Percentiles rank a stretch among this genome's conserved stretches.
Evolutionary conservation across 2,113 vertebrate genomes (phyloP).

Genomic region (Lagopus leucura): DNA sequence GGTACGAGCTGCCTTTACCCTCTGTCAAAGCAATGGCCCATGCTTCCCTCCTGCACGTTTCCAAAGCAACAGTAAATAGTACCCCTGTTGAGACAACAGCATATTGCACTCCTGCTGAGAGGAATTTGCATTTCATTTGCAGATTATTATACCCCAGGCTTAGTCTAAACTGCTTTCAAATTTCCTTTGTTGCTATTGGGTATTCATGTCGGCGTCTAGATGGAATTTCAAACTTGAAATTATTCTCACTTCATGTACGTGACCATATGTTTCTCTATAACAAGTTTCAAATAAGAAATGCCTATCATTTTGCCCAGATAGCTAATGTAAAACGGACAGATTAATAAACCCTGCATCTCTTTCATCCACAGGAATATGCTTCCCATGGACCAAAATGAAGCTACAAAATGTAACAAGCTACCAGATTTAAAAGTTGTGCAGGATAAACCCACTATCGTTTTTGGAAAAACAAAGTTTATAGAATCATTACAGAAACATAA

Average conservation of each 20-base stretch:
- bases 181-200: background rate
- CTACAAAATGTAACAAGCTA: background rate
- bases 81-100: slow-evolving; percentile 14
- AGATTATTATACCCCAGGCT: slow-evolving; percentile 17
- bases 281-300: background rate
- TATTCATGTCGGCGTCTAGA: background rate
- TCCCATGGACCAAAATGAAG: background rate
- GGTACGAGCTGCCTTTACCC: background rate
- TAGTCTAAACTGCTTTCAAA: slow-evolving; percentile 7
- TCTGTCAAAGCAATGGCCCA: background rate
- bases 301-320: background rate
- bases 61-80: slow-evolving; percentile 24
- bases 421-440: background rate
- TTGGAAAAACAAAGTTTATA: background rate
- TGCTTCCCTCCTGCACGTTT: background rate
- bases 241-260: background rate
- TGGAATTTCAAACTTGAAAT: background rate
- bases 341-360: background rate
- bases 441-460: background rate
- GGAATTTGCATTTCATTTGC: slow-evolving; percentile 54
- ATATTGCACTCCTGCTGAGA: slow-evolving; percentile 30
- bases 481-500: background rate
- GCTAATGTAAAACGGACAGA: background rate
- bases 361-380: background rate
- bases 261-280: background rate